These are phyloP conservation scores for Eugnorisma glareosa DNA, from an alignment of 2,888 invertebrate genomes.

Conservation along the genomic window DNA sequence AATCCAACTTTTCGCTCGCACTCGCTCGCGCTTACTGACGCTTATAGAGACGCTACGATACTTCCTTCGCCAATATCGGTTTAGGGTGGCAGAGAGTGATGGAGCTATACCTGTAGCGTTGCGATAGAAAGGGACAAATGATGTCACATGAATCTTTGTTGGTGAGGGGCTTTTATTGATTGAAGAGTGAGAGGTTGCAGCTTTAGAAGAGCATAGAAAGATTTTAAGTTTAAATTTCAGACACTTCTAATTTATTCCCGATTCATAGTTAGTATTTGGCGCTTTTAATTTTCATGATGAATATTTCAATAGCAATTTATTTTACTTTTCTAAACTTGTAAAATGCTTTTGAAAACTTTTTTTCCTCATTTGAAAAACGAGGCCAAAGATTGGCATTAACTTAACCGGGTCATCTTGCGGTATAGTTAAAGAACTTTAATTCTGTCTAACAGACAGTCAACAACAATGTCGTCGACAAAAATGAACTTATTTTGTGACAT, in stretches of 20 bases:
- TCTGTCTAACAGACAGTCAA: neutral
- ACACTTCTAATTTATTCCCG: neutral
- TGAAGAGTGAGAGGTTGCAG: neutral
- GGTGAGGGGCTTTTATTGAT: constrained; percentile 21
- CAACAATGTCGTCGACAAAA: neutral
- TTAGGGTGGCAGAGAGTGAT: neutral
- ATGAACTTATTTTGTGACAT: neutral
- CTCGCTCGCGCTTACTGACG: constrained; percentile 4
- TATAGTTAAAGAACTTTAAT: neutral
- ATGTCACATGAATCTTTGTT: neutral
- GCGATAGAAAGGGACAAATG: constrained; percentile 8
- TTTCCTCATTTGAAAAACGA: neutral
- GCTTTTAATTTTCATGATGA: neutral
- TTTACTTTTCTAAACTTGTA: no score
- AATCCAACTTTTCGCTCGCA: neutral
- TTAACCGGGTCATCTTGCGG: neutral
- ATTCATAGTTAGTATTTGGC: neutral
- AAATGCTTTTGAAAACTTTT: neutral
- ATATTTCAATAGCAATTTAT: neutral
- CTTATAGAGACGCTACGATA: neutral
- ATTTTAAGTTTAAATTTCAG: neutral
- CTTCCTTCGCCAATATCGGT: neutral
- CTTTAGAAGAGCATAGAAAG: neutral
- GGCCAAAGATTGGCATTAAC: neutral
- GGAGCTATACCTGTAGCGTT: neutral